Evolutionary conservation across 2,888 invertebrate genomes (phyloP).

Genomic region (Stictocephala bisonia): DNA sequence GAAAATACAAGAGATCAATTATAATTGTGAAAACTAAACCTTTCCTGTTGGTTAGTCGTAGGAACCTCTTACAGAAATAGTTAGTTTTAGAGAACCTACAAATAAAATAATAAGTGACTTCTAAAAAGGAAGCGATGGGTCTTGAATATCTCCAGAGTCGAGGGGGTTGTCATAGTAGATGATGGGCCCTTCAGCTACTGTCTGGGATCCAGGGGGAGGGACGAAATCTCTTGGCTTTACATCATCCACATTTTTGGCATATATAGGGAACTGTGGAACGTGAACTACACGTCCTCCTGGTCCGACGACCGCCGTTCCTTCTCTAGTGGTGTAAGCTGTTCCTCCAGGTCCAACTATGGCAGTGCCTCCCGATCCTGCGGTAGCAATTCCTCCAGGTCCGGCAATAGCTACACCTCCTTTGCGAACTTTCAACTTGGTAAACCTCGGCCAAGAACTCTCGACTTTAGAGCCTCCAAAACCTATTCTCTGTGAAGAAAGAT

Average conservation of each 20-base stretch:
- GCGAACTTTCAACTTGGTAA: conserved; percentile 71
- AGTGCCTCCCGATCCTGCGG: conserved; percentile 82
- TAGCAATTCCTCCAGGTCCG: conserved; percentile 84
- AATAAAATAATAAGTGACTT: neutral
- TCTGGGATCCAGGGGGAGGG: conserved; percentile 72
- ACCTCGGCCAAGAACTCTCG: conserved; percentile 55
- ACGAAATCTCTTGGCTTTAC: conserved; percentile 52
- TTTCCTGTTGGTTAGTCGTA: no score
- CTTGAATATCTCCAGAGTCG: conserved; percentile 17
- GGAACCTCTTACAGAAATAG: no score
- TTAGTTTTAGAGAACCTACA: no score
- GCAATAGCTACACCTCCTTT: conserved; percentile 84
- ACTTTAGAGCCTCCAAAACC: conserved; percentile 19
- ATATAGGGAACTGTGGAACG: conserved; percentile 66
- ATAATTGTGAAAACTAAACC: no score
- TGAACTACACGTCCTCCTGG: conserved; percentile 78
- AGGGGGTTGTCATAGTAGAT: conserved; percentile 70
- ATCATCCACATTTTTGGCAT: conserved; percentile 39
- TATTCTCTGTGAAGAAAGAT: conserved; percentile 11
- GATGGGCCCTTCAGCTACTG: conserved; percentile 80
- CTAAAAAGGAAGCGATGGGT: neutral
- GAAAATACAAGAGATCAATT: no score
- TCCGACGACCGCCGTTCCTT: conserved; percentile 80
- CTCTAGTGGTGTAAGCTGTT: conserved; percentile 78
- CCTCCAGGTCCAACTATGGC: conserved; percentile 85